Evolutionary conservation across 2,797 vertebrate genomes (phyloP), one percentile per base, ranked within the genome.

Genomic region (Rhinatrema bivittatum): DNA sequence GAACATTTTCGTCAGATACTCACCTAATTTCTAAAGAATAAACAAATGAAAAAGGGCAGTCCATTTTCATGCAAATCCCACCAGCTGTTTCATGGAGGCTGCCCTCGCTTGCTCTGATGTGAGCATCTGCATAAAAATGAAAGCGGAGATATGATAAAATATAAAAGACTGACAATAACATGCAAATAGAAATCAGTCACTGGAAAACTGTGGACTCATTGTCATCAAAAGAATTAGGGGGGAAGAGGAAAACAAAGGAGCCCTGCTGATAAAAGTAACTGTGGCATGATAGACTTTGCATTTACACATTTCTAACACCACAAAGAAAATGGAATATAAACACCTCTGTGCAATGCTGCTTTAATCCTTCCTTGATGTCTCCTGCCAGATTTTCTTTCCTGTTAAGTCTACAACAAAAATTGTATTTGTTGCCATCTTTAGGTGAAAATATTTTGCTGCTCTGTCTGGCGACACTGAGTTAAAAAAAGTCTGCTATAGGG

Each of bases 161-260:
- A 53, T 56, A 64, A 64, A 70, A 72, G 60, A 46, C 61, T 64
- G 62, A 78, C 72, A 78, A 79, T 81, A 70, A 70, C 60, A 76
- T 77, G 72, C 69, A 79, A 79, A 77, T 74, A 55, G 39, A 62
- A 74, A 73, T 65, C 74, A 69, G 60, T 56, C 68, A 68, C 42
- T 70, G 72, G 70, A 67, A 73, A 79, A 68, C 64, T 54, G 60
- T 63, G 46, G 64, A 61, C 62, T 76, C 73, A 61, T 76, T 80
- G 66, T 54, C 64, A 72, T 78, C 64, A 64, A 55, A 85, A 82
- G 80, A 87, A 86, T 84, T 72, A 85, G 82, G 73, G 83, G 82
- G 84, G 73, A 67, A 67, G 81, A 61, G 63, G 74, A 78, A 81
- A 84, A 74, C 82, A 78, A 73, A 63, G 60, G 52, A 41, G 53